Evolutionary conservation across 2,888 invertebrate species (phyloP), one percentile per base, ranked within the genome.

Genomic region (Nomada fabriciana): DNA sequence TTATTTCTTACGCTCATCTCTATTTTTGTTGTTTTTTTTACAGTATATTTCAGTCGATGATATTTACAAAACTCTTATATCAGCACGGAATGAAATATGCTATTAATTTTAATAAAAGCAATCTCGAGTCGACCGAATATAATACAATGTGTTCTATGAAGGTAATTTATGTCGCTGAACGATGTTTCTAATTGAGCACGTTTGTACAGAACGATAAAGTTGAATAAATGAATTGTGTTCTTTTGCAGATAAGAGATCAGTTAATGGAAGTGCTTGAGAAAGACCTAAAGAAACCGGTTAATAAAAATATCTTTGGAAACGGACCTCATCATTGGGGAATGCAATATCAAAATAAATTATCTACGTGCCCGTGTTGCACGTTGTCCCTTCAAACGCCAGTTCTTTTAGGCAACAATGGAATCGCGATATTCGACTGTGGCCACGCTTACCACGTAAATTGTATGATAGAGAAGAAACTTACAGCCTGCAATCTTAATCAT

Each of bases 371-470:
- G 0, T 94, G 95, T 1, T 96, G 96, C 88, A 95, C 95, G 68
- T 90, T 96, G 89, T 95, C 95, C 76, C 93, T 96, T 60, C 94
- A 95, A 86, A 96, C 96, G 83, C 94, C 95, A 72, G 94, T 96
- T 68, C 90, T 96, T 61, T 94, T 96, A 43, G 94, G 95, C 90
- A 95, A 95, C 92, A 96, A 95, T 88, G 96, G 96, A 18, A 91
- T 96, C 2, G 95, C 95, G 94, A 95, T 95, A 65, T 96, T 96
- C 91, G 94, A 94, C 73, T 96, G 96, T 90, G 95, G 96, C 64
- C 96, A 96, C 89, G 95, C 95, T 73, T 96, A 95, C 91, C 96
- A 96, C 70, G 95, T 95, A 0, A 95, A 95, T 7, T 96, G 96
- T 91, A 94, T 96, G 88, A 94, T 95, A 87, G 94, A 95, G 85